Evolutionary conservation across 2,113 vertebrate species (phyloP).

Genomic region (Chionomys nivalis): DNA sequence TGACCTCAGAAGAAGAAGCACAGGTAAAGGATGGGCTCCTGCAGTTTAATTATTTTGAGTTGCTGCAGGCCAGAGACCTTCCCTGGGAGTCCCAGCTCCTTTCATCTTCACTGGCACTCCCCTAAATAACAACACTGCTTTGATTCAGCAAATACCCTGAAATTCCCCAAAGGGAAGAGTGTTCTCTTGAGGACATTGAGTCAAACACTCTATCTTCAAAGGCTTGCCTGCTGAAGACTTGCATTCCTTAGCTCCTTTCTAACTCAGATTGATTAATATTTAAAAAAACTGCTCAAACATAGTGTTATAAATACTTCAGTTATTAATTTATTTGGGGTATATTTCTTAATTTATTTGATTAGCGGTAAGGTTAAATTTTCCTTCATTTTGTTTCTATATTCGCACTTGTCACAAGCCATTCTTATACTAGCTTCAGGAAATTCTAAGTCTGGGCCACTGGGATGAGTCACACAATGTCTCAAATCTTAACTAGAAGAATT

Average conservation of each 20-base stretch:
- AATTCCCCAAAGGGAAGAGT: not conserved
- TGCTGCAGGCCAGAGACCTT: not conserved
- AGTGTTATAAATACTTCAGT: not conserved
- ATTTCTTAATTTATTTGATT: not conserved
- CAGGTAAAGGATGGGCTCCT: not conserved
- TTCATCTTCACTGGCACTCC: not conserved
- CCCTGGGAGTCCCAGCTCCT: not conserved
- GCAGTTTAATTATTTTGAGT: conserved; percentile 17
- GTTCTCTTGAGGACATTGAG: conserved; percentile 1
- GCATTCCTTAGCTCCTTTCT: not conserved
- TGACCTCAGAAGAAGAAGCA: conserved; percentile 51
- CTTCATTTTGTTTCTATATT: not conserved
- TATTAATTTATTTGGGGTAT: not conserved
- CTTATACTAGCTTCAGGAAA: not conserved
- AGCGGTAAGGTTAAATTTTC: not conserved
- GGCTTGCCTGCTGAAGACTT: not conserved
- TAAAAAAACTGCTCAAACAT: not conserved
- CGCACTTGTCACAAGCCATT: not conserved
- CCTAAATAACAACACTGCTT: conserved; percentile 15
- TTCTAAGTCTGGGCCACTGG: not conserved
- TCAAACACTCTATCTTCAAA: not conserved
- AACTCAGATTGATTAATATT: not conserved
- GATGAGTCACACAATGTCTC: not conserved
- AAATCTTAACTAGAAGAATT: not conserved
- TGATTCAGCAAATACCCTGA: not conserved